Evolutionary conservation across 2,888 invertebrate species (phyloP), one percentile per base, ranked within the genome.

Genomic region (Enchytraeus crypticus): DNA sequence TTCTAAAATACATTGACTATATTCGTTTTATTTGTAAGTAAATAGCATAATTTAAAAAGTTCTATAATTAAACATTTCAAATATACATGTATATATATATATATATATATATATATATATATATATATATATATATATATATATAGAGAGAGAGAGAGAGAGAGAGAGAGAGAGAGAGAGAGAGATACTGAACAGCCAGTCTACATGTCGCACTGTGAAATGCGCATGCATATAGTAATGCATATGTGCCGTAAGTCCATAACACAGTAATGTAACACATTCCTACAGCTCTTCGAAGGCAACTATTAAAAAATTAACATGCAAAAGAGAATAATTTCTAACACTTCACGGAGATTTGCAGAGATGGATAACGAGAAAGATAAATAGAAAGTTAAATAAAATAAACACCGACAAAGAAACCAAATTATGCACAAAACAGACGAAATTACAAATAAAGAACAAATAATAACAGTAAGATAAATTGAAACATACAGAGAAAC

Each of bases 91-190:
- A 49, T 18, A 49, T 49, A 14, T 49, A 49, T 49, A 18, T 49
- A 49, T 49, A 49, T 49, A 49, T 49, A 49, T 49, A 49, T 49
- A 49, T 49, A 49, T 49, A 49, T 49, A 49, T 49, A 49, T 21
- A 49, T 49, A 49, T 49, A 49, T 49, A 49, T 49, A 49, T 49
- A 49, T 49, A 49, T 49, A 49, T 49, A 49, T 49, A 49, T 49
- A 49, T 49, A 49, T 49, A 26, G 14, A 23, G 14, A 8, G 49
- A 49, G 14, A 23, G n/a, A n/a, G n/a, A n/a, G n/a, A n/a, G n/a
- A n/a, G n/a, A n/a, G n/a, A n/a, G n/a, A n/a, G n/a, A n/a, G n/a
- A n/a, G n/a, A n/a, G n/a, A n/a, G n/a, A n/a, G n/a, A n/a, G n/a
- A n/a, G n/a, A n/a, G 23, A 11, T n/a, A n/a, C n/a, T n/a, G n/a